These are phyloP conservation scores for Myrmecophaga tridactyla DNA, from an alignment of 2,113 vertebrate species.

Conservation along the genomic window DNA sequence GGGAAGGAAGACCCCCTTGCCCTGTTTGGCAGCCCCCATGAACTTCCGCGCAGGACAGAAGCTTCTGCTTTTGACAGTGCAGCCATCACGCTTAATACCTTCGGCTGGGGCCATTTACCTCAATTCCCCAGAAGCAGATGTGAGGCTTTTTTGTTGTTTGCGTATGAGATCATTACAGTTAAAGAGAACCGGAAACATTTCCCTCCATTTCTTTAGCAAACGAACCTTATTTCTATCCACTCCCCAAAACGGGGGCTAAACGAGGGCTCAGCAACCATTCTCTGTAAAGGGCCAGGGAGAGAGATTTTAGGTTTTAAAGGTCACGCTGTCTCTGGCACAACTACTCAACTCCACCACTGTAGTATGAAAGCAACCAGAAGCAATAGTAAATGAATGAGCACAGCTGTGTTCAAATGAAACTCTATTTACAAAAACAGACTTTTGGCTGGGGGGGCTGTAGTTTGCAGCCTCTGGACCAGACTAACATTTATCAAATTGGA, in stretches of 20 bases:
- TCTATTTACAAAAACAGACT: conserved; percentile 19
- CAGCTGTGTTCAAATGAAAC: conserved; percentile 1
- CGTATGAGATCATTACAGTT: conserved; percentile 52
- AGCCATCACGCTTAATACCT: conserved; percentile 66
- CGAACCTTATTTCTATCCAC: conserved; percentile 37
- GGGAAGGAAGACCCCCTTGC: background rate
- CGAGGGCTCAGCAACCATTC: background rate
- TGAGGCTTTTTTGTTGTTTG: too few relatives aligned
- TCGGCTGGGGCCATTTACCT: conserved; percentile 56
- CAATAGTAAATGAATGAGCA: background rate
- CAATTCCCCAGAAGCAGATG: conserved; percentile 54
- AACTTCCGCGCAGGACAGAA: conserved; percentile 50
- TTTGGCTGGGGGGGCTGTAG: background rate
- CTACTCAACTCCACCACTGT: background rate
- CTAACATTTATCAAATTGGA: background rate
- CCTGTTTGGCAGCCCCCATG: background rate
- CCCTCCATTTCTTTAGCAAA: conserved; percentile 61
- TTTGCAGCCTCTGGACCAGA: background rate
- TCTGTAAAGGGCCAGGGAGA: background rate
- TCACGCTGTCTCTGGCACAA: background rate
- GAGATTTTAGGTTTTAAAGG: background rate
- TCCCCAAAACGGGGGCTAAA: conserved; percentile 1
- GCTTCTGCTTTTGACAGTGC: conserved; percentile 41
- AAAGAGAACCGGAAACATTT: conserved; percentile 51
- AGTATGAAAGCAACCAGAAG: background rate